Conservation (phyloP, 2,888 invertebrate genomes). For the Calameuta filiformis region DNA sequence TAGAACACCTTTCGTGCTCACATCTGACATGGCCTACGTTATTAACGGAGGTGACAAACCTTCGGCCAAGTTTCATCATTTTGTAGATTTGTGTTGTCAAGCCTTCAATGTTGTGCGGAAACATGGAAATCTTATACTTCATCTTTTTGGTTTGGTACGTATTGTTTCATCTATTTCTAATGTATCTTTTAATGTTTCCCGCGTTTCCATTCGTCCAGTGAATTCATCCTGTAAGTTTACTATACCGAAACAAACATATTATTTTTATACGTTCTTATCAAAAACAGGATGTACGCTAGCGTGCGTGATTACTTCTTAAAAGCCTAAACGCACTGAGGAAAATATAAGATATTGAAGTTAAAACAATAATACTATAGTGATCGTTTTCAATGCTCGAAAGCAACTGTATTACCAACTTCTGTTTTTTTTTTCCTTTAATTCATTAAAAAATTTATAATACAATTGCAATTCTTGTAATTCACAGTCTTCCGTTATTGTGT, state of each 20-base stretch:
- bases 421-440: background rate
- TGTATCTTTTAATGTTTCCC: background rate
- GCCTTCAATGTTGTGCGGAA: slow-evolving; percentile 96
- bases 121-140: slow-evolving; percentile 89
- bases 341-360: background rate
- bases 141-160: slow-evolving; percentile 89
- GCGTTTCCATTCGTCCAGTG: background rate
- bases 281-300: slow-evolving; percentile 14
- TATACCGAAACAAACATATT: slow-evolving; percentile 6
- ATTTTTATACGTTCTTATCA: background rate
- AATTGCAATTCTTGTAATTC: background rate
- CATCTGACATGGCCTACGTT: slow-evolving; percentile 99
- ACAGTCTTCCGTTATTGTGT: background rate
- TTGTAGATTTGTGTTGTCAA: slow-evolving; percentile 98
- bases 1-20: slow-evolving; percentile 96
- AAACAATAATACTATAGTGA: background rate
- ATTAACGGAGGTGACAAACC: slow-evolving; percentile 97
- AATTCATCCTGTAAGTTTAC: background rate
- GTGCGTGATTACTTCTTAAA: background rate
- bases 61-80: slow-evolving; percentile 93
- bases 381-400: background rate
- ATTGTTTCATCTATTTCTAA: background rate
- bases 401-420: background rate
- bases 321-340: background rate
- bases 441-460: background rate